These are phyloP conservation scores for Pomacea canaliculata DNA, from an alignment of 2,888 invertebrate genomes.

Conservation along the genomic window DNA sequence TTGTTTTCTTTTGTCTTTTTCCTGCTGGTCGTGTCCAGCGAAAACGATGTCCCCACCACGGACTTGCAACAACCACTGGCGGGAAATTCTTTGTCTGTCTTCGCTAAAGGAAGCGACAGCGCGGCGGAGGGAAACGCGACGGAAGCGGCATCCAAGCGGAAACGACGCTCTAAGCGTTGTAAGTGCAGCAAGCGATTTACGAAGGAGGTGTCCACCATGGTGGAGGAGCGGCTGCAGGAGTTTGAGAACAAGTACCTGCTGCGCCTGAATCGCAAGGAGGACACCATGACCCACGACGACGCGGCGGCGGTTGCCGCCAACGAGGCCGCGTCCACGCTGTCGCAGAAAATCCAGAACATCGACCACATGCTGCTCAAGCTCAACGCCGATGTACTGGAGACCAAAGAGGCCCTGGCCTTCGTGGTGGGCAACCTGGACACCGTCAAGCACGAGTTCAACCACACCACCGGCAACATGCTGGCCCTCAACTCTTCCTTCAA, in stretches of 20 bases:
- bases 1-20: neutral
- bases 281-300: neutral
- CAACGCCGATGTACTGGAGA: constrained; percentile 21
- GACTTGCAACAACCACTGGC: neutral
- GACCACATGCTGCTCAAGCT: constrained; percentile 22
- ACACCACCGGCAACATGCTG: constrained; percentile 15
- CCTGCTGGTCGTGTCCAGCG: neutral
- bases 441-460: constrained; percentile 20
- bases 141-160: neutral
- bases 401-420: constrained; percentile 20
- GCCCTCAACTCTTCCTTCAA: constrained; percentile 14
- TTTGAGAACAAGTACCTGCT: constrained; percentile 32
- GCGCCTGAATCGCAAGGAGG: constrained; percentile 24
- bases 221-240: constrained; percentile 30
- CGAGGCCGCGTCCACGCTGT: constrained; percentile 11
- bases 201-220: constrained; percentile 30
- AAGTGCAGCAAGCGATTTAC: constrained; percentile 33
- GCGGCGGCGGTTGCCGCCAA: constrained; percentile 3
- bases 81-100: neutral
- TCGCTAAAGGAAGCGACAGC: neutral
- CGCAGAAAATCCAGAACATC: constrained; percentile 12
- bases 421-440: constrained; percentile 19
- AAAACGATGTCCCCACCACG: neutral
- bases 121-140: neutral
- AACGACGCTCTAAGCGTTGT: constrained; percentile 18